These are phyloP conservation scores for Drosophila nigromelanica DNA, from an alignment of 1,140 invertebrate species.

Conservation along the genomic window DNA sequence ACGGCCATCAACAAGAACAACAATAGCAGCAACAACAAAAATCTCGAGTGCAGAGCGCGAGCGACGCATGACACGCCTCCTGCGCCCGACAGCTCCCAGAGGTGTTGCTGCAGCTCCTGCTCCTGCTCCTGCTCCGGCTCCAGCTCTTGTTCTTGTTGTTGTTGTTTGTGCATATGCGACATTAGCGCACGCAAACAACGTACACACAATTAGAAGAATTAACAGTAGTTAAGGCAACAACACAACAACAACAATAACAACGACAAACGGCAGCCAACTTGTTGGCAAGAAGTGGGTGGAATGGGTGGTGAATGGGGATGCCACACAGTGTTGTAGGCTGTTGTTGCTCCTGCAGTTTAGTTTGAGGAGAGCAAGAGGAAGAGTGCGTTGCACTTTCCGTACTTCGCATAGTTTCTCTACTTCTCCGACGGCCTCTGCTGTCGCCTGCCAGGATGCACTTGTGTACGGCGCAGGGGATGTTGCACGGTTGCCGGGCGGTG, in stretches of 20 bases:
- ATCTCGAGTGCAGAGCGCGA: constrained; percentile 48
- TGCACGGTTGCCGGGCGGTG: constrained; percentile 12
- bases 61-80: constrained; percentile 48
- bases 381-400: constrained; percentile 36
- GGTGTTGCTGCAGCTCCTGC: constrained; percentile 10
- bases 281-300: constrained; percentile 49
- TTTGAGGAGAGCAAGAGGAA: constrained; percentile 23
- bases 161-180: constrained; percentile 72
- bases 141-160: constrained; percentile 31
- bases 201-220: constrained; percentile 81
- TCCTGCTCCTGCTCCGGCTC: constrained; percentile 23
- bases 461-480: constrained; percentile 4
- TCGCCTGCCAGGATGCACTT: constrained; percentile 25
- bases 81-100: constrained; percentile 16
- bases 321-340: constrained; percentile 29
- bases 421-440: constrained; percentile 12
- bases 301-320: neutral
- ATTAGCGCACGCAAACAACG: constrained; percentile 81
- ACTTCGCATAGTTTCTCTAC: constrained; percentile 33
- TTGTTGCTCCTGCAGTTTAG: constrained; percentile 53
- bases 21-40: constrained; percentile 39
- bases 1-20: constrained; percentile 9
- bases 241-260: constrained; percentile 45
- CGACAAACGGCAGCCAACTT: constrained; percentile 32
- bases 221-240: constrained; percentile 76